phyloP scores from a whole-genome alignment of 2,113 vertebrate species.

The Sorex araneus region DNA sequence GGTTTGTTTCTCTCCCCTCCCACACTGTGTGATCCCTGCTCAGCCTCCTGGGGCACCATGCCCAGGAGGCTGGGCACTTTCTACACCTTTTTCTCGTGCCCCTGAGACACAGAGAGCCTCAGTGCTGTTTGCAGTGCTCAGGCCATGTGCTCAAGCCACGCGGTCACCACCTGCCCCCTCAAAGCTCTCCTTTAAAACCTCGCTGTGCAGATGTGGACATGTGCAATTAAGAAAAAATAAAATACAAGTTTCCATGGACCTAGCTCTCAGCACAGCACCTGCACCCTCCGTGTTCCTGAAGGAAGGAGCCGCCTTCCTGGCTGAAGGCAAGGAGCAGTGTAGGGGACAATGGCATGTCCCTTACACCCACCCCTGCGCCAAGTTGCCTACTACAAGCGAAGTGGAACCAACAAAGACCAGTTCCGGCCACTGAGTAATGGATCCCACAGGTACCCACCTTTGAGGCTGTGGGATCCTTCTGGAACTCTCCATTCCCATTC shows the following conservation, averaged over 20 bases:
- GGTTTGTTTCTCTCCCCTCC: not conserved
- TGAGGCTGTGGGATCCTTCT: constrained; percentile 80
- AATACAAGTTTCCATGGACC: not conserved
- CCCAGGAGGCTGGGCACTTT: not conserved
- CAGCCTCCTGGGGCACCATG: not conserved
- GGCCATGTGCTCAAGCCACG: no score
- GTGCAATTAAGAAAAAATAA: no score
- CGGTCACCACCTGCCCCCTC: not conserved
- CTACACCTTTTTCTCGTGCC: not conserved
- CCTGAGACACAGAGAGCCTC: not conserved
- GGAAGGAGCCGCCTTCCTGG: not conserved
- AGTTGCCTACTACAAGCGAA: constrained; percentile 73
- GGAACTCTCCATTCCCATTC: constrained; percentile 69
- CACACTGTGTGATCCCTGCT: not conserved
- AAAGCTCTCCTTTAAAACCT: not conserved
- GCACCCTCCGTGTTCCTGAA: no score
- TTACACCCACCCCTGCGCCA: no score
- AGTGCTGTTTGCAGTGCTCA: not conserved
- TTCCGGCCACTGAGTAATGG: not conserved
- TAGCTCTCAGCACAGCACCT: not conserved
- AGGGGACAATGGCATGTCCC: no score
- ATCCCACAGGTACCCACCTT: constrained; percentile 80
- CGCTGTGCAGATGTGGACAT: not conserved
- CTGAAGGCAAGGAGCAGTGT: not conserved
- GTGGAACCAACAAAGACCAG: constrained; percentile 82